Evolutionary conservation across 2,888 invertebrate genomes (phyloP).

Genomic region (Cremastinae sp.): DNA sequence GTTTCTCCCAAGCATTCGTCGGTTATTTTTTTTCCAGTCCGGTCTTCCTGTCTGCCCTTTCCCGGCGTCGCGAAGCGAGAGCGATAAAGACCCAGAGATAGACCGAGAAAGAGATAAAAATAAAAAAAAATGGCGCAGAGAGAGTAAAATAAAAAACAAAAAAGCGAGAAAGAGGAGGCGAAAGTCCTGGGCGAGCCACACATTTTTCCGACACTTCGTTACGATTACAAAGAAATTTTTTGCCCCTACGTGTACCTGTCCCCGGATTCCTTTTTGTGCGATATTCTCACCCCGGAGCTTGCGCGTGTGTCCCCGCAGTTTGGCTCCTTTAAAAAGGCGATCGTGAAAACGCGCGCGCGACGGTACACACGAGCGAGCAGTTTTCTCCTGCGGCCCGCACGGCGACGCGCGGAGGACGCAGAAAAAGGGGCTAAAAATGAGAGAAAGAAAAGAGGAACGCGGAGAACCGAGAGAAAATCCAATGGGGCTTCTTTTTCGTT

Average conservation of each 20-base stretch:
- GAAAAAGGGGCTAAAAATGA: slow-evolving; percentile 36
- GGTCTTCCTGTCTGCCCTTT: slow-evolving; percentile 20
- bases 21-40: slow-evolving; percentile 25
- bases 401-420: slow-evolving; percentile 15
- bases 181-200: slow-evolving; percentile 55
- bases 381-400: slow-evolving; percentile 7
- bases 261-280: slow-evolving; percentile 12
- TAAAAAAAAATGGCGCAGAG: slow-evolving; percentile 26
- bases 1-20: slow-evolving; percentile 49
- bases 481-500: slow-evolving; percentile 29
- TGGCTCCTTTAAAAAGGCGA: not conserved
- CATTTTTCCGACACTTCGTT: slow-evolving; percentile 61
- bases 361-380: not conserved
- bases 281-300: slow-evolving; percentile 29
- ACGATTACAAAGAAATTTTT: slow-evolving; percentile 59
- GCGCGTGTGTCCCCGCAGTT: slow-evolving; percentile 2
- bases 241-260: not conserved
- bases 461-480: slow-evolving; percentile 55
- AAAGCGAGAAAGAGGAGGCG: slow-evolving; percentile 20
- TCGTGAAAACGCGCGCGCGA: not conserved
- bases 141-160: not conserved
- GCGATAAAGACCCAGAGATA: not conserved
- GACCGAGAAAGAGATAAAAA: slow-evolving; percentile 19
- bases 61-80: slow-evolving; percentile 15
- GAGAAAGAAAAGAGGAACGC: slow-evolving; percentile 34